phyloP scores from a whole-genome alignment of 1,140 invertebrate species.

The Trialeurodes vaporariorum region DNA sequence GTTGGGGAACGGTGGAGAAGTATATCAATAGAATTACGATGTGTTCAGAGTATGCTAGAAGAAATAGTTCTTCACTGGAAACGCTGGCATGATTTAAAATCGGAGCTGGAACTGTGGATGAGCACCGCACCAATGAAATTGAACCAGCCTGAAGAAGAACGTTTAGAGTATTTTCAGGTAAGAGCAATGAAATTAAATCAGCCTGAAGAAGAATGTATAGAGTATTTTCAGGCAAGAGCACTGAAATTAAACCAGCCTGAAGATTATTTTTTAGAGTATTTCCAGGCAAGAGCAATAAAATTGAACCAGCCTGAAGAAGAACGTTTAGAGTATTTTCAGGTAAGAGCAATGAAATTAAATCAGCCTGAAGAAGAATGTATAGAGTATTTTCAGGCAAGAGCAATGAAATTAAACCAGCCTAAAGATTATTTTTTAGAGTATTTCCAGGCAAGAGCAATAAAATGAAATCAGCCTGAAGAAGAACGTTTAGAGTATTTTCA shows the following conservation, averaged over 20 bases:
- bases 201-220: conserved; percentile 72
- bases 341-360: too few relatives aligned
- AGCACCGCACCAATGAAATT: conserved; percentile 63
- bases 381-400: too few relatives aligned
- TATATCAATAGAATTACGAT: conserved; percentile 78
- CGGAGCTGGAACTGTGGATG: conserved; percentile 70
- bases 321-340: conserved; percentile 62
- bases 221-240: conserved; percentile 54
- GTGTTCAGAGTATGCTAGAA: conserved; percentile 76
- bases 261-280: conserved; percentile 74
- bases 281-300: conserved; percentile 49
- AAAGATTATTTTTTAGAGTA: too few relatives aligned
- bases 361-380: too few relatives aligned
- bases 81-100: conserved; percentile 57
- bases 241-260: conserved; percentile 60
- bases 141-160: conserved; percentile 63
- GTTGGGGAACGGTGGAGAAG: conserved; percentile 78
- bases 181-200: conserved; percentile 55
- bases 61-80: conserved; percentile 82
- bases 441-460: too few relatives aligned
- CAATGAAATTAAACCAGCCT: too few relatives aligned
- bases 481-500: too few relatives aligned
- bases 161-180: conserved; percentile 61
- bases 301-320: conserved; percentile 66
- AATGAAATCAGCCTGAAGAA: too few relatives aligned